A percentile compares a stretch with the other conserved stretches of the same genome.
Evolutionary conservation across 2,888 invertebrate genomes (phyloP).

Genomic region (Sthenelais limicola): DNA sequence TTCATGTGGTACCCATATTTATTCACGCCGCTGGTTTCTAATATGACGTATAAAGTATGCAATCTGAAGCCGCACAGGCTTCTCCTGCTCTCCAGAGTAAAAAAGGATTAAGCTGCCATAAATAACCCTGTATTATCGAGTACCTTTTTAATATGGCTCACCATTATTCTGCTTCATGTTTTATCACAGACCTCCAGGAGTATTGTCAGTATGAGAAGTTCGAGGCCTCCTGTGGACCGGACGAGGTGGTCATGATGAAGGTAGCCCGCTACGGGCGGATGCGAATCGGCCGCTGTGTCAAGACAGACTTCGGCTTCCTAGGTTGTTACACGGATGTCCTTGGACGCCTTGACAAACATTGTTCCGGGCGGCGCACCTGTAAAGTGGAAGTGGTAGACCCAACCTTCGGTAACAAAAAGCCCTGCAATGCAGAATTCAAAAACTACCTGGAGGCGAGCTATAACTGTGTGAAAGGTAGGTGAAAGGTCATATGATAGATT

Average conservation of each 20-base stretch:
- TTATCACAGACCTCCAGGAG: slow-evolving; percentile 27
- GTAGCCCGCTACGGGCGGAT: slow-evolving; percentile 35
- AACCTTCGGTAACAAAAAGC: slow-evolving; percentile 35
- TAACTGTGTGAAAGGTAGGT: slow-evolving; percentile 39
- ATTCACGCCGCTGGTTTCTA: too few species aligned
- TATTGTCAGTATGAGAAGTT: slow-evolving; percentile 40
- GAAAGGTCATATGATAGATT: not conserved
- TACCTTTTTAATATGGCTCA: too few species aligned
- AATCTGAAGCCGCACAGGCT: too few species aligned
- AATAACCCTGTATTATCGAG: too few species aligned
- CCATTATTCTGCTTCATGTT: too few species aligned
- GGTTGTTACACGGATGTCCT: slow-evolving; percentile 35
- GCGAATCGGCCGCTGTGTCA: slow-evolving; percentile 39
- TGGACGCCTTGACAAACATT: slow-evolving; percentile 22
- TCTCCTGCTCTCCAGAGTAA: too few species aligned
- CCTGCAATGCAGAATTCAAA: slow-evolving; percentile 40
- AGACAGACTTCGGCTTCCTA: slow-evolving; percentile 41
- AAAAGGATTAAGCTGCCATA: too few species aligned
- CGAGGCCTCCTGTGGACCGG: slow-evolving; percentile 30
- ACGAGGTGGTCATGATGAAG: slow-evolving; percentile 39
- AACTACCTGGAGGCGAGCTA: slow-evolving; percentile 40
- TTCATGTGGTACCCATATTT: too few species aligned
- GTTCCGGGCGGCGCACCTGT: slow-evolving; percentile 32
- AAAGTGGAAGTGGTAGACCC: slow-evolving; percentile 39
- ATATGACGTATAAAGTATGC: too few species aligned